phyloP scores from a whole-genome alignment of 2,888 invertebrate genomes.

The Ochropleura leucogaster region DNA sequence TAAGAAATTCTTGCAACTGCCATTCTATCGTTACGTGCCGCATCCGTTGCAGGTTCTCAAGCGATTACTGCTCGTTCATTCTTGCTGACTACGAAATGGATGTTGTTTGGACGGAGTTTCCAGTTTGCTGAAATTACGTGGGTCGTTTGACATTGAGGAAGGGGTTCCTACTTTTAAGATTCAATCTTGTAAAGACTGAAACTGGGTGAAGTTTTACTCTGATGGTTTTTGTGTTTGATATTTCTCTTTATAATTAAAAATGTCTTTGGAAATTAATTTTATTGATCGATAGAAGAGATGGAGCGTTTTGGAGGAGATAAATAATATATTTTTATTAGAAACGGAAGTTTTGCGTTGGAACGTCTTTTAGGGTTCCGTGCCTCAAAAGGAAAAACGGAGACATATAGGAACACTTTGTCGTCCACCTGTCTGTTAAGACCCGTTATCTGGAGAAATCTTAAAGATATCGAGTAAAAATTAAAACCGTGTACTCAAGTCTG shows the following conservation, averaged over 20 bases:
- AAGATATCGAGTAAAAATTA: too few species aligned
- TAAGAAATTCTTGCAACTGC: constrained; percentile 56
- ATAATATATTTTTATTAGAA: neutral
- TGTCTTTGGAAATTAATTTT: neutral
- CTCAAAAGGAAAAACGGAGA: too few species aligned
- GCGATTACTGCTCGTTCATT: constrained; percentile 58
- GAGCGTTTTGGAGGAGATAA: neutral
- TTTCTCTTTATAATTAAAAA: constrained; percentile 24
- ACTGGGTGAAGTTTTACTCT: constrained; percentile 51
- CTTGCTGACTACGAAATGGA: constrained; percentile 63
- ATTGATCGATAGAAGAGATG: neutral
- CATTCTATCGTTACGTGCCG: constrained; percentile 58
- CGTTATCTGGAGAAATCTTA: too few species aligned
- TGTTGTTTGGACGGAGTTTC: constrained; percentile 63
- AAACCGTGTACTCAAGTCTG: too few species aligned
- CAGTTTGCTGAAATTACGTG: constrained; percentile 63
- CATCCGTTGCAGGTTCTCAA: constrained; percentile 64
- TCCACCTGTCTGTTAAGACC: too few species aligned
- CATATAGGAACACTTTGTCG: too few species aligned
- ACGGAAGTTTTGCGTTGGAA: neutral
- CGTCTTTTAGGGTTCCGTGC: too few species aligned
- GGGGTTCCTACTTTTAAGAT: constrained; percentile 60
- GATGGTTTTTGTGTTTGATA: constrained; percentile 39
- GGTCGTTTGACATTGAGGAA: constrained; percentile 57
- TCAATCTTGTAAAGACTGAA: constrained; percentile 65